Base-by-base conservation (phyloP, 2,888 invertebrate species). In the Plutella xylostella region DNA sequence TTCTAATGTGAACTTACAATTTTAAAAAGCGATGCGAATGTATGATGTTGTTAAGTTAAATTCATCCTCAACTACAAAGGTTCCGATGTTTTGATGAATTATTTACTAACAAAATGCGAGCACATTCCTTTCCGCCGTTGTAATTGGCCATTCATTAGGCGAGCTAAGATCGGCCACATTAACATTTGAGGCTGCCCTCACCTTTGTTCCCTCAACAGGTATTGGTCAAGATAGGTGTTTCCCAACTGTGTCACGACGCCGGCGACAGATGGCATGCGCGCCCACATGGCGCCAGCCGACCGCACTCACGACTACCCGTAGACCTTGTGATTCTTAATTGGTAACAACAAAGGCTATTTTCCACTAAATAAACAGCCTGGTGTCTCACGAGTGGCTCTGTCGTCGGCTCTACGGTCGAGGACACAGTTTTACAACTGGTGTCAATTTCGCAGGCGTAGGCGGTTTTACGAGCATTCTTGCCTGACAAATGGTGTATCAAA, bases 211-310 rank as follows among this genome's bases (percentile, higher is more conserved):
- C 48, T 53, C 50, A 54, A 50, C 58, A 57, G 58, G 61, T 60
- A 60, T 50, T 55, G 51, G 41, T 42, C 42, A 42, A 41, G 31
- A 19, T 11, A 31, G 42, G 42, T 53, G 58, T 56, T 55, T 53
- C 57, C 52, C 51, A 58, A 61, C 58, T 44, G 46, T 55, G 51
- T 50, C 52, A 57, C 68, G 70, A 72, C 76, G 25, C 21, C 12
- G 17, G 15, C 14, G 33, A 30, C 35, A 77, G 74, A 76, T 77
- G 76, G 74, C 58, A 50, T 48, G 57, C 48, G 65, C 72, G 71
- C 74, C 75, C 68, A 73, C 76, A 60, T 65, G 69, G 69, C 72
- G 72, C 72, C 70, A 9, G 34, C 15, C 17, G 17, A 17, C 34
- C 17, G 14, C 34, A 34, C 34, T 15, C 34, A 17, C 34, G 17